phyloP scores from a whole-genome alignment of 2,113 vertebrate genomes.

The Chamaea fasciata region DNA sequence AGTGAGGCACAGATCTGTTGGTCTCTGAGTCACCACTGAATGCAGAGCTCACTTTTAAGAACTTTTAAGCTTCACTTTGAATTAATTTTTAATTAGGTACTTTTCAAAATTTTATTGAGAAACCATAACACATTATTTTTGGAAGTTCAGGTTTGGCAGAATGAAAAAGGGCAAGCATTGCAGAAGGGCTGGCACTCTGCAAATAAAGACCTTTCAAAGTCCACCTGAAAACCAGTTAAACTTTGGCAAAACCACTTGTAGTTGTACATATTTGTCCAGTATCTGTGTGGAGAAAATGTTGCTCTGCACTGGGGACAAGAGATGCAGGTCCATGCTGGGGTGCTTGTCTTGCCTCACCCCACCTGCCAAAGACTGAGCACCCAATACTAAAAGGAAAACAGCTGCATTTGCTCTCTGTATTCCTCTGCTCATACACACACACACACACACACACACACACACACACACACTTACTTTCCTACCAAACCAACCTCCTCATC shows the following conservation, averaged over 20 bases:
- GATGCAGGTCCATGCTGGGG: not conserved
- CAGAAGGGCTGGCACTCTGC: not conserved
- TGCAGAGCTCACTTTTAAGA: not conserved
- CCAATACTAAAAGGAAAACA: not conserved
- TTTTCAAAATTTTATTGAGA: not conserved
- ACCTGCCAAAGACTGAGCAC: not conserved
- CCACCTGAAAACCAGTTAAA: not conserved
- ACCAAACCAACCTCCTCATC: not conserved
- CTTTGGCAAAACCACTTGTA: not conserved
- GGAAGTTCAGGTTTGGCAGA: not conserved
- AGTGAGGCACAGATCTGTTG: not conserved
- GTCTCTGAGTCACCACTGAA: not conserved
- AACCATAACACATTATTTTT: not conserved
- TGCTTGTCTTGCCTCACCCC: accelerated
- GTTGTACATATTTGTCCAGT: not conserved
- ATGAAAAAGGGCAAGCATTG: not conserved
- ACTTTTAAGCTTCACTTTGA: not conserved
- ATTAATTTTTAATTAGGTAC: constrained; percentile 6
- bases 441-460: not conserved
- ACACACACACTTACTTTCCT: not conserved
- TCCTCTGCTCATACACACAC: not conserved
- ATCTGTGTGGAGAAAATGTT: not conserved
- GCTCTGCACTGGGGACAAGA: not conserved
- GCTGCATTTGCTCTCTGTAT: not conserved
- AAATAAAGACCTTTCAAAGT: not conserved